phyloP scores from a whole-genome alignment of 2,113 vertebrate genomes.

The Charadrius vociferus region DNA sequence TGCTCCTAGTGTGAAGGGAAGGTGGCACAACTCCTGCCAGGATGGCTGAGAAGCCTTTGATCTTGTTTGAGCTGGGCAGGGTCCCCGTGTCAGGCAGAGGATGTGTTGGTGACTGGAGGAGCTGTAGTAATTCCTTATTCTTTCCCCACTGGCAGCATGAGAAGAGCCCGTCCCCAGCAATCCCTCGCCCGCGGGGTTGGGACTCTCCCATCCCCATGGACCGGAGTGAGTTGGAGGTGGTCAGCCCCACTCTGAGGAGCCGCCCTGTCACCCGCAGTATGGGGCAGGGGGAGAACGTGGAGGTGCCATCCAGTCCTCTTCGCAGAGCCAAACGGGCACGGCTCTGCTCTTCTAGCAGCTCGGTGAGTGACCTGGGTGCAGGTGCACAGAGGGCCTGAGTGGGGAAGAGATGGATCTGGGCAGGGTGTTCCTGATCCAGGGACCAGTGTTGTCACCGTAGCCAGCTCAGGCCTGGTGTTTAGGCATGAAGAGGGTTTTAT shows the following conservation, averaged over 20 bases:
- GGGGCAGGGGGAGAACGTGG: constrained; percentile 81
- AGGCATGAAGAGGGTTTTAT: accelerated
- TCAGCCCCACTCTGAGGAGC: constrained; percentile 74
- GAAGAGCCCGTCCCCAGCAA: constrained; percentile 66
- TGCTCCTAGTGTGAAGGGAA: not conserved
- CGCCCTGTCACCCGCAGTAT: constrained; percentile 87
- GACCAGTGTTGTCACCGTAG: accelerated
- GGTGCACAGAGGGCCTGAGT: accelerated
- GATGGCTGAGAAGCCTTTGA: not conserved
- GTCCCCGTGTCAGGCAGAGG: not conserved
- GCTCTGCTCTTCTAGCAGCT: constrained; percentile 84
- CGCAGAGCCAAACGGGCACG: constrained; percentile 84
- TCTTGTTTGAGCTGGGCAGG: not conserved
- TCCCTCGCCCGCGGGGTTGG: constrained; percentile 78
- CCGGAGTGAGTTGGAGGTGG: constrained; percentile 66
- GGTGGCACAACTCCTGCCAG: not conserved
- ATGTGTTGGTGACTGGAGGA: not conserved
- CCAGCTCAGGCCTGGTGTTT: not conserved
- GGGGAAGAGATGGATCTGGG: not conserved
- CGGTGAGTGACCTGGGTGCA: constrained; percentile 71
- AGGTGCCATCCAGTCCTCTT: constrained; percentile 79
- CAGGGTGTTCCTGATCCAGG: not conserved
- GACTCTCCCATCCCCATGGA: constrained; percentile 84
- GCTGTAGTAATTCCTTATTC: not conserved
- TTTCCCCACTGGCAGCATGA: constrained; percentile 69